Evolutionary conservation across 2,797 vertebrate genomes (phyloP), one percentile per base, ranked within the genome.

Genomic region (Lepus townsendii): DNA sequence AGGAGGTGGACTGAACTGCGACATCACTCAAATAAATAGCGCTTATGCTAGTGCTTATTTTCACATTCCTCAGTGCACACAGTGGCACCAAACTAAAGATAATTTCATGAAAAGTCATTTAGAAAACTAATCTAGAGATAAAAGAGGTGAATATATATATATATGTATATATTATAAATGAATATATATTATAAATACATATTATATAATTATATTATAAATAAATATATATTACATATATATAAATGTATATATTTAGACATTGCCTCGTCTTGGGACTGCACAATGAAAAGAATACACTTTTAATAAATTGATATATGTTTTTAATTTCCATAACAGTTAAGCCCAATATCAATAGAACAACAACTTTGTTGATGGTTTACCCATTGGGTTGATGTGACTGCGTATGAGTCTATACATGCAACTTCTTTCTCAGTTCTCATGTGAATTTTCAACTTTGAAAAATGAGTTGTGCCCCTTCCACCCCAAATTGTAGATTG

Each of bases 361-460:
- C 35, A 20, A 57, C 4, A 0, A 42, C n/a, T 60, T 73, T 66
- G 24, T 78, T 54, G 24, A 2, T 35, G 42, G 71, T 91, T 87
- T 91, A 50, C 13, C 47, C 62, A n/a, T 72, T 66, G 10, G 9
- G 13, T 57, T 26, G 9, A 65, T 54, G 27, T 3, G 52, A 13
- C 19, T 57, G 12, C 69, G 3, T 50, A 62, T 73, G 7, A 26
- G 0, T 38, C 3, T 69, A 10, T 82, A 16, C 47, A 62, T 95
- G 11, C 3, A 79, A 62, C 20, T 90, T 72, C 42, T 83, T 77
- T 86, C 35, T 80, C 20, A 57, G 62, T 84, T 96, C 30, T 94
- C 38, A 27, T 17, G 42, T 75, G 66, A 77, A 83, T 87, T 94
- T 87, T 89, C 57, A 60, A 71, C 9, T 57, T 42, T 47, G 71